A percentile compares a stretch with the other conserved stretches of the same genome.
Conservation (phyloP, 2,113 vertebrate genomes). For the Colius striatus region DNA sequence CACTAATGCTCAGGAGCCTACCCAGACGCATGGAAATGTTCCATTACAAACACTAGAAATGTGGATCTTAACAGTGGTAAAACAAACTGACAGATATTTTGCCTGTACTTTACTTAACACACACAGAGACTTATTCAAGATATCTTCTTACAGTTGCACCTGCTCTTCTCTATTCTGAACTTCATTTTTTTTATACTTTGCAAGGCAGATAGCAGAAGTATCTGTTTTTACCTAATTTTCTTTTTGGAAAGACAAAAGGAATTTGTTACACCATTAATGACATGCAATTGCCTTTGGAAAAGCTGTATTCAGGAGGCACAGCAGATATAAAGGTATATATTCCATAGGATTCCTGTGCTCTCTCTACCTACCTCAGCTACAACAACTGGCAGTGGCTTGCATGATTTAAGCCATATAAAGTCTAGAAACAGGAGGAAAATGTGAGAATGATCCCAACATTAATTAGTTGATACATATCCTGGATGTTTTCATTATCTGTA, state of each 20-base stretch:
- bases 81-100: not conserved
- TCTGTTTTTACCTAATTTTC: not conserved
- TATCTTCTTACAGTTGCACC: not conserved
- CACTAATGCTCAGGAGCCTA: not conserved
- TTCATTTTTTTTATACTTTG: not conserved
- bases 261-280: not conserved
- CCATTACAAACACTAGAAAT: not conserved
- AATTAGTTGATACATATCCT: not conserved
- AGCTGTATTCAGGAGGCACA: not conserved
- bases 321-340: not conserved
- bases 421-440: not conserved
- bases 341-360: not conserved
- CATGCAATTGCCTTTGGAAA: not conserved
- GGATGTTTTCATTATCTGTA: not conserved
- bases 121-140: not conserved
- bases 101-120: not conserved
- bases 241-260: not conserved
- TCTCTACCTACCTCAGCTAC: not conserved
- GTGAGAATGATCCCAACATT: not conserved
- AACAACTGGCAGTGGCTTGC: not conserved
- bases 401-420: not conserved
- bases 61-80: not conserved
- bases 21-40: accelerated
- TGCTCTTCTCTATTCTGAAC: not conserved
- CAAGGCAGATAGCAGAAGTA: accelerated